Evolutionary conservation across 2,113 vertebrate genomes (phyloP).

Genomic region (Copsychus sechellarum): DNA sequence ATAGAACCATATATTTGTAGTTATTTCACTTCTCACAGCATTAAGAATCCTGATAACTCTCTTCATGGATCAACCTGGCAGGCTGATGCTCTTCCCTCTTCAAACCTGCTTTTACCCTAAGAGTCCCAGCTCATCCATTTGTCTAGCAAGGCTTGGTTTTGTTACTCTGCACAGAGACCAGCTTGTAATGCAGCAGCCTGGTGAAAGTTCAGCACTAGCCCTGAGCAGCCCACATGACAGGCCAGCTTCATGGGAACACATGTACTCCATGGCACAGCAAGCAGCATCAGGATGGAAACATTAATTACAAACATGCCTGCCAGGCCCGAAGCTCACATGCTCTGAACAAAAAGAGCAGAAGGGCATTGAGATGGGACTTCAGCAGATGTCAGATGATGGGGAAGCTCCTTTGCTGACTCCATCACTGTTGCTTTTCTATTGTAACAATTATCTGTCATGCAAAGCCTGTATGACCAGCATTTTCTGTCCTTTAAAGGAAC

Average conservation of each 20-base stretch:
- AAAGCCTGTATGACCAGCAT: neutral
- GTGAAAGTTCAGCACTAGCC: neutral
- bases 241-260: neutral
- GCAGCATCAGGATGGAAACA: neutral
- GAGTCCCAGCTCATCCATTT: neutral
- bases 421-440: neutral
- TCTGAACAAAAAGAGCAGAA: neutral
- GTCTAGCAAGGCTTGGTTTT: neutral
- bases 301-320: conserved; percentile 19
- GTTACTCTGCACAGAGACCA: neutral
- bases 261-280: accelerated
- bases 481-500: neutral
- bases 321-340: neutral
- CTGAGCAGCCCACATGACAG: neutral
- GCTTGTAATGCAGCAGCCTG: neutral
- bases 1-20: neutral
- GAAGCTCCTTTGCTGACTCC: neutral
- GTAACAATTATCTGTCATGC: neutral
- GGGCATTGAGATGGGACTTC: neutral
- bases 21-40: neutral
- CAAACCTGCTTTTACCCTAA: neutral
- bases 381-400: neutral
- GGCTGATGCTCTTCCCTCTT: neutral
- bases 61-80: neutral
- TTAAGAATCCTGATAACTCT: neutral